Evolutionary conservation across 1,140 invertebrate genomes (phyloP), one percentile per base, ranked within the genome.

Genomic region (Olivierus martensii): DNA sequence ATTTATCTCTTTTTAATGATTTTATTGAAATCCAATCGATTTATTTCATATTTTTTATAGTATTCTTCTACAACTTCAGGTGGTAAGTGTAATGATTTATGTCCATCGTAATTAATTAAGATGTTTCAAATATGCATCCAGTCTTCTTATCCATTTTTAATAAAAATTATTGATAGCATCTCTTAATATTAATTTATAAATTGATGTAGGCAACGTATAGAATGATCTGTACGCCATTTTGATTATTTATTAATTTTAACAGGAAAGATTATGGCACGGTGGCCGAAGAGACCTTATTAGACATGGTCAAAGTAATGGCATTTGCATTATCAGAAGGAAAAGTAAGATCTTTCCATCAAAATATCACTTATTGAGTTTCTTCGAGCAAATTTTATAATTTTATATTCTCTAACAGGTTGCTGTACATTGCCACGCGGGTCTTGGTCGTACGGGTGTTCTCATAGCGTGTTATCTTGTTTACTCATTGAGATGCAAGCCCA

Each of bases 351-450:
- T 50, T 9, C 21, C 41, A 47, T 12, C 22, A 2, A 7, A n/a
- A 10, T 6, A 14, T 15, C 35, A 19, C 11, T 28, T 5, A 6
- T 56, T 18, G 48, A 37, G 5, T 6, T 19, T 38, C 18, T 34
- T n/a, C 19, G 21, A 34, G 9, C 2, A 43, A 7, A 43, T 17
- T 43, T 43, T 9, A 43, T 43, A 43, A 22, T 18, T 6, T 22
- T 22, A 43, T 43, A 6, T 4, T 18, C 9, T 1, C 21, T 6
- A 43, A 43, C 42, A 62, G 57, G 52, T 65, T 18, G 87, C 86
- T 4, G 78, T 92, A 55, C 88, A 92, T 63, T 92, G 88, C 69
- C 87, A 92, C 72, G 87, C 88, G 63, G 86, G 86, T 64, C 67
- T 86, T 44, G 87, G 87, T 2, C 72, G 87, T 60, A 91, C 87